Base-by-base conservation (phyloP, 2,888 invertebrate genomes). In the Meandrusa payeni region DNA sequence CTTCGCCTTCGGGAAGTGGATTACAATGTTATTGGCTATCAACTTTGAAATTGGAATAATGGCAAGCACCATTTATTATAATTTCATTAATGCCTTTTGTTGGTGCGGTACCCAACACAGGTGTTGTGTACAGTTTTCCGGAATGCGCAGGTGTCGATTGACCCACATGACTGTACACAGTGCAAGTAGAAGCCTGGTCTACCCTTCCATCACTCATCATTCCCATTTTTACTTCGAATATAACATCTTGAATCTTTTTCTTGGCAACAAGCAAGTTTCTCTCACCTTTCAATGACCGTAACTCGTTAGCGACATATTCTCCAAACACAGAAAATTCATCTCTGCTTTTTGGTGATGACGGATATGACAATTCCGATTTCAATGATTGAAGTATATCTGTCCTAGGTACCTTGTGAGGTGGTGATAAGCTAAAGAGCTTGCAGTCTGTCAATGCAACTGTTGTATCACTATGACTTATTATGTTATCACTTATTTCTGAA, bases 161-260 rank as follows among this genome's bases (percentile, higher is more conserved):
- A 23, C 62, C 62, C 7, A 64, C 48, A 28, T 76, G 59, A 1
- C 70, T 59, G 41, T 66, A 82, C 0, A 77, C 73, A 1, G 75
- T 67, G 46, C 75, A 76, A 1, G 72, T 50, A 0, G 63, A 44
- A 2, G 52, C 55, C 26, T 68, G 70, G 10, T 81, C 80, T 1
- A 53, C 37, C 37, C 73, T 64, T 0, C 62, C 54, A 7, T 88
- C 87, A 56, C 71, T 81, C 24, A 90, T 73, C 61, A 89, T 82
- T 7, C 87, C 88, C 89, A 90, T 90, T 65, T 89, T 90, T 0
- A 90, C 90, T 55, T 90, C 90, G 65, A 89, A 90, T 54, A 90
- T 87, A 5, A 89, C 86, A 55, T 90, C 90, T 55, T 90, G 89
- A 45, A 90, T 90, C 60, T 90, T 90, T 57, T 90, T 90, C 57